Evolutionary conservation across 2,888 invertebrate genomes (phyloP), one percentile per base, ranked within the genome.

Genomic region (Orgyia antiqua): DNA sequence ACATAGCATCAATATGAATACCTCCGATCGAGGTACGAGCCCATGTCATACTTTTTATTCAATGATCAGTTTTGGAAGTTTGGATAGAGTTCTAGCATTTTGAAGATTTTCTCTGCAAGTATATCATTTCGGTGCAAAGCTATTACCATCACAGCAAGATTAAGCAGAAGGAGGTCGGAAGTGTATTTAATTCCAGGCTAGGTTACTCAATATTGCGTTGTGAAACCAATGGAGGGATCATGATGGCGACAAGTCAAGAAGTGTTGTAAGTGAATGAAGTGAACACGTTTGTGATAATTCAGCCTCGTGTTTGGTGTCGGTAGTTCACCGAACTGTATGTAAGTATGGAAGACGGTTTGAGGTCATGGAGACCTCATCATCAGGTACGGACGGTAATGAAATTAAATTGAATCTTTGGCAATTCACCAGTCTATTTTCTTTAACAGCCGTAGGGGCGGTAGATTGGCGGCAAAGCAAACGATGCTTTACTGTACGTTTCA

Each of bases 11-110:
- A 75, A 66, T 60, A 84, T 84, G 84, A 82, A 71, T 66, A 72
- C 74, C 79, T 75, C 83, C 67, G 80, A 79, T 47, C 67, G 71
- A 76, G 77, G 77, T 77, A 77, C 72, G 71, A 54, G 45, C 53
- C 39, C 52, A 56, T 57, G 57, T 62, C 58, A 69, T 65, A 57
- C 51, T 63, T 21, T 65, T 59, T 59, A 60, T 49, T 51, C 47
- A 45, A 45, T 38, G 45, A 40, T 42, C 41, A 41, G 32, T 35
- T 5, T 34, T 39, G 27, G 37, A 31, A 36, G 33, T 27, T 47
- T 46, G 36, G 43, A 27, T 13, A 45, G 30, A 42, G 45, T 51
- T 56, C 34, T 45, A 52, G 52, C 45, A 36, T 31, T 48, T 27
- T 51, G 46, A 44, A 50, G 43, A 37, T 48, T 35, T 42, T 33